These are phyloP conservation scores for Buphagus erythrorhynchus DNA, from an alignment of 2,797 vertebrate genomes.

Conservation along the genomic window DNA sequence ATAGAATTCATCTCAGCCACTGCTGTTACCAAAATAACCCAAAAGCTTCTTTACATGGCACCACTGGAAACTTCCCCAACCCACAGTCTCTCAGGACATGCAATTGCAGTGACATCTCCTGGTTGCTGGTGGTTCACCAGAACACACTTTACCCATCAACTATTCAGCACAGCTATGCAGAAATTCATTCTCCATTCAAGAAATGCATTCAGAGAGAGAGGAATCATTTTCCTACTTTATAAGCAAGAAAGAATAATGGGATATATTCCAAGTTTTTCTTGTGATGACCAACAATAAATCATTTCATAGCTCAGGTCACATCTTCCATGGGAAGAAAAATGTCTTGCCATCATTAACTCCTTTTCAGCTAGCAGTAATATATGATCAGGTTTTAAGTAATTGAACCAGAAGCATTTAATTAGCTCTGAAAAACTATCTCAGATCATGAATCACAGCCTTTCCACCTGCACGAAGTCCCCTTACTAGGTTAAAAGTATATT, in stretches of 20 bases:
- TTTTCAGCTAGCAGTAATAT: conserved; percentile 48
- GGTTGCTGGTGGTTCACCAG: not conserved
- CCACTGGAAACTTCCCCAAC: not conserved
- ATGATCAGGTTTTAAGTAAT: conserved; percentile 59
- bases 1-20: not conserved
- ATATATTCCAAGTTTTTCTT: conserved; percentile 39
- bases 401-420: conserved; percentile 69
- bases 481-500: conserved; percentile 33
- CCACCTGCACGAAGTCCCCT: conserved; percentile 14
- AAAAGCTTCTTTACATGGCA: not conserved
- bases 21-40: not conserved
- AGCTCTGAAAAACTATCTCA: conserved; percentile 48
- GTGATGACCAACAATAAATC: conserved; percentile 56
- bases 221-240: not conserved
- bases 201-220: not conserved
- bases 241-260: conserved; percentile 45
- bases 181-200: not conserved
- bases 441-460: conserved; percentile 59
- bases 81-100: fast-evolving
- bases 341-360: conserved; percentile 58
- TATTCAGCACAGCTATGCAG: not conserved
- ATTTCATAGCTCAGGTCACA: conserved; percentile 27
- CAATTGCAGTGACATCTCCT: not conserved
- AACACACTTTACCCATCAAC: not conserved
- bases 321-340: conserved; percentile 25